Evolutionary conservation across 2,797 vertebrate species (phyloP), one percentile per base, ranked within the genome.

Genomic region (Petrocephalus sullivani): DNA sequence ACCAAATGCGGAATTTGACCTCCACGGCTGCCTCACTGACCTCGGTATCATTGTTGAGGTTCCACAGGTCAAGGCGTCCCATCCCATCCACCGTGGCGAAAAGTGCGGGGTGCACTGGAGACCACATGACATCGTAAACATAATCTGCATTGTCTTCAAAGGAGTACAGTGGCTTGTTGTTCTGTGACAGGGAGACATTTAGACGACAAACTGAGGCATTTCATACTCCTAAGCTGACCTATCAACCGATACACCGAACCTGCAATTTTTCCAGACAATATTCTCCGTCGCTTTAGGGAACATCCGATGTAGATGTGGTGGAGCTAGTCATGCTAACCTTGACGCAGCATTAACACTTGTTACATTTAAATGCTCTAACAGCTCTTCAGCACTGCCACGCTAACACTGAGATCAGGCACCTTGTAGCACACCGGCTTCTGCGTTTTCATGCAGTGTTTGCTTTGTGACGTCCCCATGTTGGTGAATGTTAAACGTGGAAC

Each of bases 131-230:
- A 89, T 97, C 96, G 92, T 96, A 97, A 92, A 97, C 95, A 91
- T 97, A 97, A 95, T 97, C 97, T 61, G 96, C 96, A 89, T 96
- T 97, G 95, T 97, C 97, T 95, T 97, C 96, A 94, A 97, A 97
- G 93, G 97, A 97, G 95, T 96, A 97, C 89, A 97, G 95, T 91
- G 96, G 95, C 95, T 96, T 97, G 95, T 96, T 96, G 94, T 97
- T 95, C 97, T 97, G 96, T 85, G 89, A 92, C 92, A 93, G 90
- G 92, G 93, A 92, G 92, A 93, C 92, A 92, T 93, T 94, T 92
- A 94, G 95, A 95, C 94, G 1, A 28, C 51, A 10, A 46, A 37
- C 7, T 71, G 28, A 71, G 33, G 12, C 64, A 37, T 71, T 71
- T 71, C 64, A 71, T 16, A 9, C 14, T 7, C 46, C 19, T 78